Evolutionary conservation across 1,140 invertebrate genomes (phyloP).

Genomic region (Helicoverpa zea): DNA sequence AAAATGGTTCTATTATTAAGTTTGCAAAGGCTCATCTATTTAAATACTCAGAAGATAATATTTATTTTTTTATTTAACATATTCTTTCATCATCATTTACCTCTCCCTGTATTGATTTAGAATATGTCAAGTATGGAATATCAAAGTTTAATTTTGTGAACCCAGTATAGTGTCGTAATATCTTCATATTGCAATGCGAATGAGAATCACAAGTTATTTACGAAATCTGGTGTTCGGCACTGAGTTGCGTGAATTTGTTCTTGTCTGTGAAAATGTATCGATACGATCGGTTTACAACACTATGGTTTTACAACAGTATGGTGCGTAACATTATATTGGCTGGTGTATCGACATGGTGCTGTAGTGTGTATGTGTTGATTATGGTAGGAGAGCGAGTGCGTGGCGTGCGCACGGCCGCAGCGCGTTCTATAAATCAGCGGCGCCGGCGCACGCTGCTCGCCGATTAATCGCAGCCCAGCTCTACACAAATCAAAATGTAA

Average conservation of each 20-base stretch:
- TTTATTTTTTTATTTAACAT: no score
- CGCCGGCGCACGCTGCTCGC: slow-evolving; percentile 78
- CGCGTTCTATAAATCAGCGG: slow-evolving; percentile 74
- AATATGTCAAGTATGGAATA: no score
- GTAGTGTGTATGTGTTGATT: slow-evolving; percentile 47
- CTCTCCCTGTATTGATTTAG: no score
- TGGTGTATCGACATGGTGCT: background rate
- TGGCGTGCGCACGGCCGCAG: slow-evolving; percentile 50
- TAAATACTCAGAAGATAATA: no score
- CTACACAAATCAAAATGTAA: slow-evolving; percentile 86
- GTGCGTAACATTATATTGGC: background rate
- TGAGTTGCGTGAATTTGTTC: no score
- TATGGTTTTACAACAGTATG: slow-evolving; percentile 1
- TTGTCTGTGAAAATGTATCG: no score
- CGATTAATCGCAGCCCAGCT: slow-evolving; percentile 82
- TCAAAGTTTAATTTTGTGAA: no score
- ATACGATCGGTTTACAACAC: background rate
- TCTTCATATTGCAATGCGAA: no score
- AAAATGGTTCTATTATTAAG: slow-evolving; percentile 67
- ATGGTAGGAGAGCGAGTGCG: slow-evolving; percentile 29
- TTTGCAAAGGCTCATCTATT: slow-evolving; percentile 1
- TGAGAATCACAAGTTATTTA: no score
- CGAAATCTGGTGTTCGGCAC: no score
- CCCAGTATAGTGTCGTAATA: no score
- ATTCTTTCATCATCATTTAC: no score